phyloP scores from a whole-genome alignment of 2,888 invertebrate species.

The Parthenolecanium corni region DNA sequence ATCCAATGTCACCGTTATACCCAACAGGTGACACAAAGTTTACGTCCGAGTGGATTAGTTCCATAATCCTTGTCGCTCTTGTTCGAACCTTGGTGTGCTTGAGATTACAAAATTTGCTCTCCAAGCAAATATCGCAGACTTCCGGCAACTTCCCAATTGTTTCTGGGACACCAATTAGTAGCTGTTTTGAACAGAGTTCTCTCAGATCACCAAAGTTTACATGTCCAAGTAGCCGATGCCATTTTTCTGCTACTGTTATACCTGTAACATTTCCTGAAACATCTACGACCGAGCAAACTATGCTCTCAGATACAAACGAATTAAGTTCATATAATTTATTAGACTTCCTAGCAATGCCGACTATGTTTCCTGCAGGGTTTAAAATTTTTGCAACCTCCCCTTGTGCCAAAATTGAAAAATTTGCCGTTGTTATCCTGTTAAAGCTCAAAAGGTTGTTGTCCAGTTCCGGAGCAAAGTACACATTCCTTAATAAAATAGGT shows the following conservation, averaged over 20 bases:
- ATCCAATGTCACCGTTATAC: conserved; percentile 31
- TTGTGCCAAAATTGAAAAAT: not conserved
- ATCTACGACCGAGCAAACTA: not conserved
- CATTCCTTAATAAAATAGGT: conserved; percentile 6
- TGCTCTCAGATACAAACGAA: not conserved
- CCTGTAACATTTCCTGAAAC: not conserved
- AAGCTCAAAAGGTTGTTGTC: conserved; percentile 12
- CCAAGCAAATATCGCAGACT: conserved; percentile 7
- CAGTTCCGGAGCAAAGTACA: conserved; percentile 14
- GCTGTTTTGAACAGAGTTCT: not conserved
- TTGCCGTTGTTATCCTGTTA: not conserved
- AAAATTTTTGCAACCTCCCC: conserved; percentile 6
- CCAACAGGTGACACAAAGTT: conserved; percentile 13
- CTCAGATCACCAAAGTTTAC: conserved; percentile 10
- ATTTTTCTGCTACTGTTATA: not conserved
- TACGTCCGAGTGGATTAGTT: conserved; percentile 15
- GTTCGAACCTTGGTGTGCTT: not conserved
- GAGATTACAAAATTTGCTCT: conserved; percentile 7
- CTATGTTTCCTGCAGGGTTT: conserved; percentile 14
- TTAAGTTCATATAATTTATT: too few relatives aligned
- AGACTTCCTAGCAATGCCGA: conserved; percentile 1
- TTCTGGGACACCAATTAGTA: conserved; percentile 6
- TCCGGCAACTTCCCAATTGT: not conserved
- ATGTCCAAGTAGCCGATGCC: conserved; percentile 10
- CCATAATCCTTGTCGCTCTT: not conserved